Conservation (phyloP, 2,888 invertebrate genomes). For the Phalera bucephala region DNA sequence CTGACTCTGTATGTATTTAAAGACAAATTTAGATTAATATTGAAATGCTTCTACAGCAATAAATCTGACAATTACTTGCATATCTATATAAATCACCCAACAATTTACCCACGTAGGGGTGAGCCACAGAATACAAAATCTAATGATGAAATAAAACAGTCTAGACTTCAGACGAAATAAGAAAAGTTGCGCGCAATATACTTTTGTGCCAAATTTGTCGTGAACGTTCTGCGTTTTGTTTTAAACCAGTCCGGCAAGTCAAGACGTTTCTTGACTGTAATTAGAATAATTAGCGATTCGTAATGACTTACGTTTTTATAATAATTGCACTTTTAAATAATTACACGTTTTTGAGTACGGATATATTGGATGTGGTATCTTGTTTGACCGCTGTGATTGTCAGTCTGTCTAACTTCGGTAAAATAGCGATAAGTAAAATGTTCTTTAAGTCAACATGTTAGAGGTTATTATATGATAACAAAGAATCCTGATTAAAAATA, state of each 20-base stretch:
- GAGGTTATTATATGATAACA: no score
- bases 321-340: neutral
- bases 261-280: constrained; percentile 9
- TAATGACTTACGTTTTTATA: constrained; percentile 12
- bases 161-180: constrained; percentile 20
- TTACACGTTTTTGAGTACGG: no score
- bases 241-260: neutral
- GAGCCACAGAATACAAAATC: neutral
- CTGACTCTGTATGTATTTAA: no score
- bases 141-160: constrained; percentile 15
- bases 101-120: neutral
- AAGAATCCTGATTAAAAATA: no score
- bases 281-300: constrained; percentile 21
- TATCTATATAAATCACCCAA: neutral
- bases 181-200: constrained; percentile 10
- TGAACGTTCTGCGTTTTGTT: neutral
- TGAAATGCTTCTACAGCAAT: neutral
- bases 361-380: no score
- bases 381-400: no score
- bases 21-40: no score
- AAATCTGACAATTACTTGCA: neutral
- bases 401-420: no score
- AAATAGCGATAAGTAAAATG: no score
- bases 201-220: constrained; percentile 15
- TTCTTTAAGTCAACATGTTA: no score